Evolutionary conservation across 2,888 invertebrate genomes (phyloP), one percentile per base, ranked within the genome.

Genomic region (Leptogaster cylindrica): DNA sequence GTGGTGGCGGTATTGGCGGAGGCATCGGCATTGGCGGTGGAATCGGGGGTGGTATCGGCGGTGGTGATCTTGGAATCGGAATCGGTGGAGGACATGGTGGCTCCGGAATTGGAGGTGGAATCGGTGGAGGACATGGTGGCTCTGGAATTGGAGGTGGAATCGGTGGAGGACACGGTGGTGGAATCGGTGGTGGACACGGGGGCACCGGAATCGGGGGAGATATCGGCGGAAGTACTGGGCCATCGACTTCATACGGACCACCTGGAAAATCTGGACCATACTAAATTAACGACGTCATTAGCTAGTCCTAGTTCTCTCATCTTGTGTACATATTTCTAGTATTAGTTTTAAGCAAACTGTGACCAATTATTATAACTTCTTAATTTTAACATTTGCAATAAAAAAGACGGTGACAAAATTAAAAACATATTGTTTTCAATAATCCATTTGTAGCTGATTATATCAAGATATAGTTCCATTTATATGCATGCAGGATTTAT

Each of bases 211-310:
- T 74, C 63, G 75, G 72, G 33, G 48, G 36, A 50, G 33, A 50
- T 50, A 36, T 65, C 8, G 75, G 3, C 2, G 80, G 79, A 1
- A 76, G 79, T 10, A 79, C 80, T 71, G 76, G 74, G 68, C 81
- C 80, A 70, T 79, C 79, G 58, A 81, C 85, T 77, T 86, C 84
- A 73, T 89, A 89, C 83, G 89, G 89, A 72, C 85, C 88, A 77
- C 89, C 89, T 76, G 88, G 88, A 72, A 87, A 85, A 79, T 88
- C 89, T 76, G 88, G 88, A 77, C 88, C 89, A 72, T 89, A 89
- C 73, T 81, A 81, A 79, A 70, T 65, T 68, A 70, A 68, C 70
- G 67, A 70, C 71, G 72, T 61, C 27, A 64, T 55, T 68, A 71
- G 70, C 74, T 73, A 74, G 73, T 74, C 73, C 72, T 70, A 66